Conservation (phyloP, 1,140 invertebrate genomes). For the Zaprionus nigranus region DNA sequence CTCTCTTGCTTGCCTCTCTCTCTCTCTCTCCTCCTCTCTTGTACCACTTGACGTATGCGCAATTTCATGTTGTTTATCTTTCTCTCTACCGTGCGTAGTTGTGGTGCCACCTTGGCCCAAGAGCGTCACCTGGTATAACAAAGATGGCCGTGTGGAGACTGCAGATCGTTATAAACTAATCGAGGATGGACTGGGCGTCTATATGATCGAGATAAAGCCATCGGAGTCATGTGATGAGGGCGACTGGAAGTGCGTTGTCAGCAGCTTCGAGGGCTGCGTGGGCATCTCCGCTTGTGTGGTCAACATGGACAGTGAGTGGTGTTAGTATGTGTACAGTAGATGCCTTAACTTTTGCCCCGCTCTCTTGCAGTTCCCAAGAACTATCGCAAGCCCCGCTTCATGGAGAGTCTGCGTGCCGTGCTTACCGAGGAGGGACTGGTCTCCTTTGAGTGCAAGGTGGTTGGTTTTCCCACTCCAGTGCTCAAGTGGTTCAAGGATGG, state of each 20-base stretch:
- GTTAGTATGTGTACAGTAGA: neutral
- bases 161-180: conserved; percentile 88
- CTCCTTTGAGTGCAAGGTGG: conserved; percentile 96
- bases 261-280: conserved; percentile 89
- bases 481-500: conserved; percentile 96
- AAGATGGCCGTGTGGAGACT: conserved; percentile 89
- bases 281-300: conserved; percentile 90
- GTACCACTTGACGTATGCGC: conserved; percentile 31
- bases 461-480: conserved; percentile 94
- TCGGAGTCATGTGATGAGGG: conserved; percentile 92
- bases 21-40: conserved; percentile 14
- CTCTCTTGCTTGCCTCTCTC: neutral
- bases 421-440: conserved; percentile 95
- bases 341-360: neutral
- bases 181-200: conserved; percentile 92
- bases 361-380: conserved; percentile 89
- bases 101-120: conserved; percentile 93
- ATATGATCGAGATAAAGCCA: conserved; percentile 89
- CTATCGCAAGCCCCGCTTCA: conserved; percentile 94
- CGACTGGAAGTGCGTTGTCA: conserved; percentile 94
- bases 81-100: conserved; percentile 85
- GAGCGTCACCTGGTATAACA: conserved; percentile 93
- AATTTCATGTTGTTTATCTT: conserved; percentile 5
- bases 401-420: conserved; percentile 94
- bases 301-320: conserved; percentile 87